Evolutionary conservation across 2,888 invertebrate genomes (phyloP).

Genomic region (Endomychus coccineus): DNA sequence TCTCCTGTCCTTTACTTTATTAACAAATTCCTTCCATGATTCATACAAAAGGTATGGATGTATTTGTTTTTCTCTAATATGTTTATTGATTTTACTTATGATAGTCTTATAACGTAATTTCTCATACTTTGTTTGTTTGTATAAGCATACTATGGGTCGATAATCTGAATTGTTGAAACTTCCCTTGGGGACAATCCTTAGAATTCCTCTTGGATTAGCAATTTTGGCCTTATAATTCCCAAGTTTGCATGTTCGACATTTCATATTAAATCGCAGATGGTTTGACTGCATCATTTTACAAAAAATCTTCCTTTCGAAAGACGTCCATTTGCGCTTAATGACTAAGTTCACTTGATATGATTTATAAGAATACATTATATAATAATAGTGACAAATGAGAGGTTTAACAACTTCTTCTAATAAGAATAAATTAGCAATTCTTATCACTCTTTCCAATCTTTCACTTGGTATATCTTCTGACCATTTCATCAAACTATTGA

Average conservation of each 20-base stretch:
- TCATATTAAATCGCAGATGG: slow-evolving; percentile 5
- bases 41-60: slow-evolving; percentile 17
- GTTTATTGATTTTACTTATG: slow-evolving; percentile 5
- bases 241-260: not conserved
- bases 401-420: slow-evolving; percentile 23
- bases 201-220: slow-evolving; percentile 14
- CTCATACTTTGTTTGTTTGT: slow-evolving; percentile 8
- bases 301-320: slow-evolving; percentile 13
- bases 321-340: slow-evolving; percentile 18
- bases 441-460: slow-evolving; percentile 8
- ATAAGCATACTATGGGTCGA: slow-evolving; percentile 20
- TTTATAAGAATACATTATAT: slow-evolving; percentile 16
- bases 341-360: slow-evolving; percentile 20
- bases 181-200: slow-evolving; percentile 23
- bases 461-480: slow-evolving; percentile 9
- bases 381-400: slow-evolving; percentile 22
- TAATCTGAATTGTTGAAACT: slow-evolving; percentile 15
- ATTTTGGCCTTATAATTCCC: not conserved
- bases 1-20: slow-evolving; percentile 6
- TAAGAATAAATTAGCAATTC: slow-evolving; percentile 17
- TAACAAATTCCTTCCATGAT: slow-evolving; percentile 19
- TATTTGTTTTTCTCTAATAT: too few species aligned
- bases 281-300: slow-evolving; percentile 5
- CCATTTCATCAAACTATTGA: slow-evolving; percentile 20
- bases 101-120: slow-evolving; percentile 6